Base-by-base conservation (phyloP, 2,888 invertebrate species). In the Eilema caniola region DNA sequence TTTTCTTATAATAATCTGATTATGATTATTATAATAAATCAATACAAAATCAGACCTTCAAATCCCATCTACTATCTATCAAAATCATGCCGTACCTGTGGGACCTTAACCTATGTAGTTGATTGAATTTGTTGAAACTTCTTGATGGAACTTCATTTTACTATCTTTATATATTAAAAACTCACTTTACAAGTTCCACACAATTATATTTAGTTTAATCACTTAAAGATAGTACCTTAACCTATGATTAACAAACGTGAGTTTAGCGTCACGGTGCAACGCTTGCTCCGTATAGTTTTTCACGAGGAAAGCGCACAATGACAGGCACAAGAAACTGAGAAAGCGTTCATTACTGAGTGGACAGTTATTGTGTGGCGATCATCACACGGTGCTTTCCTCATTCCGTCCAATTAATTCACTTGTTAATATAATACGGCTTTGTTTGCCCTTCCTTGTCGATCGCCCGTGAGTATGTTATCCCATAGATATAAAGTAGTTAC, bases 251-350 rank as follows among this genome's bases (percentile, higher is more conserved):
- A 65, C 66, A 66, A 77, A 70, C 28, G 66, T 0, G 0, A 2
- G 69, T 70, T 83, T 67, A 74, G 77, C n/a, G 4, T 0, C 2
- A 47, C 70, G 47, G 79, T 85, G 66, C 65, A 83, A 87, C 81
- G 66, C 71, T 67, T 86, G 84, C 76, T 79, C 86, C 80, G 88
- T 84, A 86, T 89, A 89, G 91, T 93, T 93, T 93, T 93, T 93
- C 93, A 92, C 90, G 88, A 89, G 93, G 93, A 93, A 93, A 93
- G 90, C 87, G 87, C 70, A 93, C 93, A 93, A 93, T 93, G 86
- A 84, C 76, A 66, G 69, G 75, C 73, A 77, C 84, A 90, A 90
- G 92, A 91, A 90, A 90, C 88, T 93, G 93, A 76, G 82, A 82
- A 83, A 81, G 83, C 82, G 85, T 88, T 81, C 88, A 89, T 83